Conservation (phyloP, 2,888 invertebrate species). For the Drosophila longiperda region DNA sequence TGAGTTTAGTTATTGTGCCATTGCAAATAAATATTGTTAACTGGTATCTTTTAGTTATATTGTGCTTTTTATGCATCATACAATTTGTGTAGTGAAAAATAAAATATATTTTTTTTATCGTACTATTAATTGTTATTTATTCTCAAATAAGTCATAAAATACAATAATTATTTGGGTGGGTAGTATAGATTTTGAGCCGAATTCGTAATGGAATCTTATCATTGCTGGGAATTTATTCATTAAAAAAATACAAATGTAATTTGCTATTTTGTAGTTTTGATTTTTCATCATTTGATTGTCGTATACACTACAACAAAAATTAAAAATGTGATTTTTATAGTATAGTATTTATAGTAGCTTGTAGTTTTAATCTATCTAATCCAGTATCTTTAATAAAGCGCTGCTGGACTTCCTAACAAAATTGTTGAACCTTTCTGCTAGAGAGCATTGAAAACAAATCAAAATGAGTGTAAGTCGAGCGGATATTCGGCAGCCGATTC, state of each 20-base stretch:
- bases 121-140: background rate
- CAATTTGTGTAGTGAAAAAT: too few species aligned
- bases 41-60: background rate
- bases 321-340: background rate
- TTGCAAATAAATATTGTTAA: background rate
- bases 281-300: background rate
- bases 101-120: too few species aligned
- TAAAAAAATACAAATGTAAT: background rate
- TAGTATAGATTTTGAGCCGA: background rate
- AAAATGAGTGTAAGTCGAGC: background rate
- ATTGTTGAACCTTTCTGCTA: background rate
- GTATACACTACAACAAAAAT: background rate
- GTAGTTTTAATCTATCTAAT: background rate
- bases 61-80: too few species aligned
- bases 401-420: background rate
- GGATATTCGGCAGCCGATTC: constrained; percentile 6
- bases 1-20: background rate
- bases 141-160: too few species aligned
- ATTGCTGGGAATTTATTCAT: background rate
- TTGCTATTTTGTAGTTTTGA: background rate
- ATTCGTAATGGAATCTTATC: background rate
- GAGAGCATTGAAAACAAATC: constrained; percentile 1
- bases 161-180: too few species aligned
- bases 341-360: too few species aligned
- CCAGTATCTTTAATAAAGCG: background rate